Conservation (phyloP, 2,113 vertebrate genomes). For the Promerops cafer region DNA sequence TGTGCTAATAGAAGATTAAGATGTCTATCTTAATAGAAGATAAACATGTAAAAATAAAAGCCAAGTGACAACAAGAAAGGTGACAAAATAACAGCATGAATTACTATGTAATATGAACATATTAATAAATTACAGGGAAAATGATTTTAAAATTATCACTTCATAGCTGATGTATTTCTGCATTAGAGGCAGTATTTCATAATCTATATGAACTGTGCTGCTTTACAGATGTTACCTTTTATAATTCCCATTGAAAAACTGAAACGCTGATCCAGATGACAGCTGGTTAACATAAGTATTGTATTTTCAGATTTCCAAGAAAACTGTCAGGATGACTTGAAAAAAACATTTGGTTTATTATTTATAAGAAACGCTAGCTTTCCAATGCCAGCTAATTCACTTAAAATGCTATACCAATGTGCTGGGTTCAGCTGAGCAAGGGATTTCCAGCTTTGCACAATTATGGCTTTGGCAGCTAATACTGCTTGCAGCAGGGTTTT, state of each 20-base stretch:
- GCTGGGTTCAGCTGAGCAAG: neutral
- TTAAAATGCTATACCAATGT: constrained; percentile 26
- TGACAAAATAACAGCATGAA: neutral
- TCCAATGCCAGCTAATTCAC: constrained; percentile 17
- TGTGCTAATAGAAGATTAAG: neutral
- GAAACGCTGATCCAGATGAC: neutral
- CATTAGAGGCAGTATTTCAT: neutral
- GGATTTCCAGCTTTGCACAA: constrained; percentile 7
- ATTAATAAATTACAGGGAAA: neutral
- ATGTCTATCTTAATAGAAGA: neutral
- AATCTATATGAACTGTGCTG: neutral
- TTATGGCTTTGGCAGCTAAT: constrained; percentile 10
- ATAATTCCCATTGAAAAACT: neutral
- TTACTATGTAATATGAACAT: neutral
- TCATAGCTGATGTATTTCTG: neutral
- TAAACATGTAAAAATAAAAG: neutral
- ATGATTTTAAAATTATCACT: neutral
- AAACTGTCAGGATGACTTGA: constrained; percentile 1
- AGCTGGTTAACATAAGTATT: neutral
- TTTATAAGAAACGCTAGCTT: neutral
- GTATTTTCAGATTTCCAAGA: constrained; percentile 44
- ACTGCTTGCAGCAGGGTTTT: neutral
- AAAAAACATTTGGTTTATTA: neutral
- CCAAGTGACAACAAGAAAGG: neutral
- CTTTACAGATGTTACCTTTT: neutral